Evolutionary conservation across 2,888 invertebrate genomes (phyloP).

Genomic region (Drosophila incognita): DNA sequence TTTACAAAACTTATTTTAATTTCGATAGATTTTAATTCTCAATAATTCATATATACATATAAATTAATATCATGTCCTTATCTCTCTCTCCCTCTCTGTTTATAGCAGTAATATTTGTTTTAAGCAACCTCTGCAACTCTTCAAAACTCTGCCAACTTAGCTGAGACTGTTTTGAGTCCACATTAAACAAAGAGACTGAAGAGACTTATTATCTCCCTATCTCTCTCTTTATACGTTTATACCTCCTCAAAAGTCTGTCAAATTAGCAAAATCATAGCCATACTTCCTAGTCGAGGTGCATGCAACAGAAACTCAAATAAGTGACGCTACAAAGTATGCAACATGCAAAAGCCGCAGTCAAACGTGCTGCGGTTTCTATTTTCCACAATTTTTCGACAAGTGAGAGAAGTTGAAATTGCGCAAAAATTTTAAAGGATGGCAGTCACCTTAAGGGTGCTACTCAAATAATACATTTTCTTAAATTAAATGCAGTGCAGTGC

Average conservation of each 20-base stretch:
- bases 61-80: fast-evolving
- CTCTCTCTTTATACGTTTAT: not conserved
- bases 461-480: not conserved
- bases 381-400: constrained; percentile 50
- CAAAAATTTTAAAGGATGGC: not conserved
- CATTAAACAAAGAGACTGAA: not conserved
- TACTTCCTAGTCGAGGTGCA: constrained; percentile 33
- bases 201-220: not conserved
- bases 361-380: constrained; percentile 74
- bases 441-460: constrained; percentile 14
- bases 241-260: constrained; percentile 9
- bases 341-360: constrained; percentile 62
- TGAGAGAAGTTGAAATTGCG: constrained; percentile 2
- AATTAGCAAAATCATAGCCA: constrained; percentile 67
- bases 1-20: not conserved
- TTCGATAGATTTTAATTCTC: not conserved
- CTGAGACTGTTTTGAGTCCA: not conserved
- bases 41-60: no score
- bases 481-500: not conserved
- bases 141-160: constrained; percentile 54
- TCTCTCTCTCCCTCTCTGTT: not conserved
- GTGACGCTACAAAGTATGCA: constrained; percentile 69
- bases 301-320: constrained; percentile 23
- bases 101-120: not conserved
- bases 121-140: no score